Evolutionary conservation across 2,888 invertebrate species (phyloP), one percentile per base, ranked within the genome.

Genomic region (Parnassius glacialis): DNA sequence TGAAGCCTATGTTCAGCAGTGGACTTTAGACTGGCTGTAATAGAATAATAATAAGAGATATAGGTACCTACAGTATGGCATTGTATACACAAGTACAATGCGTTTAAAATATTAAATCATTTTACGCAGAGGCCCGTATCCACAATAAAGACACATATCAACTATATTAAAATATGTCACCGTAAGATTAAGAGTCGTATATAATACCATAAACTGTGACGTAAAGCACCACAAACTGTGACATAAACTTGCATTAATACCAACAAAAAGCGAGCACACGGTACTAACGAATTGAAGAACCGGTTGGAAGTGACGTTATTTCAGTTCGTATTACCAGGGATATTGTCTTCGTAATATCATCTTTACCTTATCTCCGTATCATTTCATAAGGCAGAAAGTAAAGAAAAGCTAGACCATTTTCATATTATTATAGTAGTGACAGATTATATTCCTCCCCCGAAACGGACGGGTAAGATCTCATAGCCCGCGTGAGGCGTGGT

Each of bases 321-420:
- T 54, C 53, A 57, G 54, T 54, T 58, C 52, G 54, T 55, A 55
- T 34, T 13, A 45, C 51, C 10, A 34, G 20, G 45, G 13, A 58
- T 57, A 54, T 34, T 58, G 34, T 54, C 53, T 53, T 44, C 54
- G 44, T 57, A 57, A 58, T 43, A 52, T 25, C 52, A 9, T 34
- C 57, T 62, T 62, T 47, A 3, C 57, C 57, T 62, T 62, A 58
- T 58, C 57, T 50, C 48, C 55, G 41, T 61, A 61, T 60, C 60
- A 60, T 55, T 60, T 44, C 34, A 60, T 55, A 51, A 44, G 45
- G n/a, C 52, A 47, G 43, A 52, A 45, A 34, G 16, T 60, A 45
- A 55, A 56, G 16, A 11, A 48, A 47, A 53, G 48, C 62, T 53
- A 62, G 57, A 47, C 44, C 50, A 62, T 62, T 57, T 50, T 3